phyloP scores from a whole-genome alignment of 1,140 invertebrate species.

The Eupristina koningsbergeri region DNA sequence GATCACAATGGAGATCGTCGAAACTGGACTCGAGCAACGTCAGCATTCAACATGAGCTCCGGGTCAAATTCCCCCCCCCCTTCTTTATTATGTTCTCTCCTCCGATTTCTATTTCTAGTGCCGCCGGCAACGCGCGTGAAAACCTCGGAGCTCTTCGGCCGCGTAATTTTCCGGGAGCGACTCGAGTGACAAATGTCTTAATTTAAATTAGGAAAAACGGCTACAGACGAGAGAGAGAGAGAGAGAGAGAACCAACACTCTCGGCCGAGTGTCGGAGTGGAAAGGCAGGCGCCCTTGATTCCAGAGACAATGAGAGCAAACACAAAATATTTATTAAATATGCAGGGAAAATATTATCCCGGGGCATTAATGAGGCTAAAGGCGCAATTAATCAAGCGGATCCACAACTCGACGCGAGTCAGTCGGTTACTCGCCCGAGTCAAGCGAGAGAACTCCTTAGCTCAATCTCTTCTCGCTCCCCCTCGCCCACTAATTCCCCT shows the following conservation, averaged over 20 bases:
- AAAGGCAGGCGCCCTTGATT: background rate
- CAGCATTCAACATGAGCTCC: conserved; percentile 49
- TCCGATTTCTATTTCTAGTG: background rate
- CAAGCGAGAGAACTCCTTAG: background rate
- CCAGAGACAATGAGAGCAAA: background rate
- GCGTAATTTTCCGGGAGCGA: background rate
- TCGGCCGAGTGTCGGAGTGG: background rate
- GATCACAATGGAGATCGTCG: conserved; percentile 50
- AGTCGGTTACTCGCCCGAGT: conserved; percentile 11
- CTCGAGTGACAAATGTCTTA: background rate
- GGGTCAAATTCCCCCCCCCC: conserved; percentile 34
- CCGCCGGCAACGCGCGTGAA: background rate
- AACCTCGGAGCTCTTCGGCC: background rate
- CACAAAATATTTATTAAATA: background rate
- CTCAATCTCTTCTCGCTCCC: background rate
- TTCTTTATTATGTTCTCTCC: conserved; percentile 40
- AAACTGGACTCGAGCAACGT: conserved; percentile 26
- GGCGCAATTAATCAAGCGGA: conserved; percentile 12
- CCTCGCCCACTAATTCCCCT: background rate
- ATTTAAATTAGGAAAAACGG: background rate
- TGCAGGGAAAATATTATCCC: background rate
- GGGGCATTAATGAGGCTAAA: background rate
- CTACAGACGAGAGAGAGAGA: too few species aligned
- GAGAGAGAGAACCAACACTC: background rate
- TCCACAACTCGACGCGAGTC: background rate